Percentiles rank a stretch among this genome's conserved stretches.
These are phyloP conservation scores for Apostichopus parvimensis DNA, from an alignment of 35 echinoderm and acorn worm species.

Conservation along the genomic window DNA sequence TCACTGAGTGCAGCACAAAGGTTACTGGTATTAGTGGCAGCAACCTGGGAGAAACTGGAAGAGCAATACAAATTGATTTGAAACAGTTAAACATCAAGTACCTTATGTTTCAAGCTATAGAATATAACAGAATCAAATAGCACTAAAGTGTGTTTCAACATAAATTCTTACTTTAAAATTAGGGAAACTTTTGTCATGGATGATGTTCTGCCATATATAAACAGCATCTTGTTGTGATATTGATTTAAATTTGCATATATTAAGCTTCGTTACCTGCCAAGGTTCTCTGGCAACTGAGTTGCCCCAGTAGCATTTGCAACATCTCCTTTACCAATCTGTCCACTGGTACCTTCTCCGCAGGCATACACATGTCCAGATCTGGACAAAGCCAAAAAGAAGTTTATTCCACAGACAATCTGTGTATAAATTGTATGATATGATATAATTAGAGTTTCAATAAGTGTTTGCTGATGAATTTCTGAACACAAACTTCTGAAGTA, in stretches of 20 bases:
- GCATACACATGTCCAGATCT: constrained; percentile 28
- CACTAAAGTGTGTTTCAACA: too few relatives aligned
- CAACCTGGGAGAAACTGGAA: constrained; percentile 25
- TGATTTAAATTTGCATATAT: too few relatives aligned
- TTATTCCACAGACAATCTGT: constrained; percentile 10
- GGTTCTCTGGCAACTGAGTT: constrained; percentile 5
- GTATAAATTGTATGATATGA: not conserved
- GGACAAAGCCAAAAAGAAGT: constrained; percentile 1
- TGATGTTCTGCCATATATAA: too few relatives aligned
- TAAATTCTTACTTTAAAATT: too few relatives aligned
- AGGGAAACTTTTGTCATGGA: too few relatives aligned
- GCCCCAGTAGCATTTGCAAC: not conserved
- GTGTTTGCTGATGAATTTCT: too few relatives aligned
- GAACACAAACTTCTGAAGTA: too few relatives aligned
- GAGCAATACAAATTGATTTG: not conserved
- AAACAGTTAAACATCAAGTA: not conserved
- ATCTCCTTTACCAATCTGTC: constrained; percentile 10
- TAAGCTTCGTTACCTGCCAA: not conserved
- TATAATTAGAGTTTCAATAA: too few relatives aligned
- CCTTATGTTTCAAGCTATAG: too few relatives aligned
- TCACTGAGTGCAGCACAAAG: constrained; percentile 30
- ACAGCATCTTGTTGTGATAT: too few relatives aligned
- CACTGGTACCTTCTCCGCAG: not conserved
- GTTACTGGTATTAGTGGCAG: constrained; percentile 29
- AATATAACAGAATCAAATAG: too few relatives aligned